Evolutionary conservation across 2,113 vertebrate species (phyloP), one percentile per base, ranked within the genome.

Genomic region (Monopterus albus): DNA sequence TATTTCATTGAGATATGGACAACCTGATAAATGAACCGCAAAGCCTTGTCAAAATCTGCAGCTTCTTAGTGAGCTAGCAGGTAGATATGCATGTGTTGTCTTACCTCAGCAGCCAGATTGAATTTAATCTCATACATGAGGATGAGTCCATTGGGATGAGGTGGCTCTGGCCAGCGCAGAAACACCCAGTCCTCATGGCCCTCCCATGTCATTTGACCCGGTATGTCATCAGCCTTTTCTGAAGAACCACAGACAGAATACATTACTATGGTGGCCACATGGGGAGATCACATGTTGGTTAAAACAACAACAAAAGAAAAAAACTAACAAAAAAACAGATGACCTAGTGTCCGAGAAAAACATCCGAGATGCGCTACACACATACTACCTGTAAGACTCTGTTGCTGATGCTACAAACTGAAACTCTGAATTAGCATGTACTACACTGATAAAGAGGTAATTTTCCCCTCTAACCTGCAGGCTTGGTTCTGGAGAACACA

Each of bases 61-160:
- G n/a, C n/a, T n/a, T n/a, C n/a, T n/a, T n/a, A n/a, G n/a, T n/a
- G n/a, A n/a, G n/a, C n/a, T n/a, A n/a, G n/a, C n/a, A n/a, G n/a
- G n/a, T n/a, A n/a, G n/a, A n/a, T n/a, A n/a, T 51, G 2, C 31
- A 38, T 33, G 46, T 20, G 58, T 17, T 4, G 6, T 50, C 91
- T 88, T 79, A 98, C 97, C 96, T 99, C 97, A 0, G 92, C 72
- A 0, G 93, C 93, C 42, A 95, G 94, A 28, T 95, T 95, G 0
- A 95, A 97, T 64, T 98, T 96, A 78, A 99, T 96, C 83, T 99
- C 97, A 29, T 99, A 99, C 94, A 98, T 97, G 9, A 99, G 91
- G 64, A 97, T 95, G 68, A 99, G 92, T 12, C 97, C 97, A 1
- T 99, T 99, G 33, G 98, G 96, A 38, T 84, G 95, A 38, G 78